Evolutionary conservation across 1,140 invertebrate genomes (phyloP), one percentile per base, ranked within the genome.

Genomic region (Sarcophaga peregrina): DNA sequence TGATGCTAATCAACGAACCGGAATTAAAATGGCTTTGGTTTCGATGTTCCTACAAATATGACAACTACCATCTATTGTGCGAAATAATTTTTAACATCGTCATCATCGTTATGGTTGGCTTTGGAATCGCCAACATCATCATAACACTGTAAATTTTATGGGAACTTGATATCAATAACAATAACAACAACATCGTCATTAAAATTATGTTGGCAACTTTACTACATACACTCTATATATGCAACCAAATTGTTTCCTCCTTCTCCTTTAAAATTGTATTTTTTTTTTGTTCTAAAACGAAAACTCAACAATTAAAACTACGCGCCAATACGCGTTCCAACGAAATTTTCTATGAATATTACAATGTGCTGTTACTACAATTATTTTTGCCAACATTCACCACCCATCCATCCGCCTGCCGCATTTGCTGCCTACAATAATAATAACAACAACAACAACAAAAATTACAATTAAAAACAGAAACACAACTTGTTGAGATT

Each of bases 401-500:
- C 74, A 17, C 45, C 46, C 47, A 76, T n/a, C 25, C 25, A 37
- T 37, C 25, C 58, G 4, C 4, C 5, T 62, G 15, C 58, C 7
- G 4, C 58, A 15, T 17, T 17, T 15, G 15, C 58, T 15, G 20
- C 9, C 9, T n/a, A n/a, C n/a, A n/a, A n/a, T n/a, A n/a, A n/a
- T n/a, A 62, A 62, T 1, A 37, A 37, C 25, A 37, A 37, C 25
- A 37, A 37, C 25, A 37, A 37, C 11, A 8, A 9, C 74, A 10
- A 74, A 11, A 76, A 68, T 52, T 76, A 62, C 45, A 58, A 75
- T 81, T 52, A 50, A 73, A 37, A 80, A 82, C 82, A 90, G 89
- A 89, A 86, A 89, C 89, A 25, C 87, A 89, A 85, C 86, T 88
- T 83, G 88, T 90, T 82, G 89, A 90, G 80, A 86, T 89, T 81